A percentile compares a stretch with the other conserved stretches of the same genome.
Evolutionary conservation across 2,888 invertebrate species (phyloP).

Genomic region (Sericinus montela): DNA sequence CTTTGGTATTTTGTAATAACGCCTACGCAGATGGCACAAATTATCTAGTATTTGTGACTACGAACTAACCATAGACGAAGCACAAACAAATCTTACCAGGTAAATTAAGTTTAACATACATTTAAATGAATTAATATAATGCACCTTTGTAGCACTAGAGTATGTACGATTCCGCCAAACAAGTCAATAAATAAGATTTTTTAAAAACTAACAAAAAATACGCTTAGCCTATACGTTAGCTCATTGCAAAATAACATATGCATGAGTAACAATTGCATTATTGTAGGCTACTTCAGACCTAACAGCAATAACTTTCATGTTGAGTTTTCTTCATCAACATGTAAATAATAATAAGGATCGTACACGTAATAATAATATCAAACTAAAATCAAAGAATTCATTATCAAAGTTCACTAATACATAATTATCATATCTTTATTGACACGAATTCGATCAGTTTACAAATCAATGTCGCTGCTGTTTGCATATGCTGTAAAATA

Average conservation of each 20-base stretch:
- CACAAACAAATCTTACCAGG: neutral
- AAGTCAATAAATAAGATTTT: too few relatives aligned
- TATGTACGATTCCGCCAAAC: neutral
- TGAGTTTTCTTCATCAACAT: too few relatives aligned
- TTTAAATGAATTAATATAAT: neutral
- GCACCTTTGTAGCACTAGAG: neutral
- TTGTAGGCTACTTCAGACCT: too few relatives aligned
- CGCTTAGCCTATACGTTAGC: neutral
- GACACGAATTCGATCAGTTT: neutral
- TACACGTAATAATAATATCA: conserved; percentile 8
- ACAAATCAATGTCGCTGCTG: neutral
- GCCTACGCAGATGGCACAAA: conserved; percentile 5
- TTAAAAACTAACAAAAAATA: neutral
- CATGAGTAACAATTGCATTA: too few relatives aligned
- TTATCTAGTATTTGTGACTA: neutral
- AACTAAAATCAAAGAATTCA: neutral
- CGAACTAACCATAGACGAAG: neutral
- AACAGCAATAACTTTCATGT: too few relatives aligned
- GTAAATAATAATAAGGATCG: neutral
- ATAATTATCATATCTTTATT: neutral
- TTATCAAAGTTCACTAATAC: neutral
- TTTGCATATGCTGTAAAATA: neutral
- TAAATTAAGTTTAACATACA: neutral
- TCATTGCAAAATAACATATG: neutral
- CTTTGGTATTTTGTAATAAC: conserved; percentile 11